Evolutionary conservation across 2,113 vertebrate species (phyloP).

Genomic region (Cottus gobio): DNA sequence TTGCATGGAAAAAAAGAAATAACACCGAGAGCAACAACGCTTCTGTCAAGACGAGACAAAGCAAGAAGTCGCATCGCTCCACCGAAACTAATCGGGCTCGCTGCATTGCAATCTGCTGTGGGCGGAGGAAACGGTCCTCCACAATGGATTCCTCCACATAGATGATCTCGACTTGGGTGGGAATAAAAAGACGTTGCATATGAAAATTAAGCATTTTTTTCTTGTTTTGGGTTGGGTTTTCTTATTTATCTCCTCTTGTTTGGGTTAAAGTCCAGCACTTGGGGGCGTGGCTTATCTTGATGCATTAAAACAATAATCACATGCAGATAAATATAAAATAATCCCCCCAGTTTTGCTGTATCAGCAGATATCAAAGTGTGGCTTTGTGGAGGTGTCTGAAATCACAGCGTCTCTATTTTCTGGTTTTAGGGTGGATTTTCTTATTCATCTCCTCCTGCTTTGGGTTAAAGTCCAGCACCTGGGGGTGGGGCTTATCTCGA

Average conservation of each 20-base stretch:
- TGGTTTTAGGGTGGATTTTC: background rate
- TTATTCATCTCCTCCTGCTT: slow-evolving; percentile 14
- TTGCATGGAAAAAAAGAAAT: background rate
- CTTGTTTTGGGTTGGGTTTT: background rate
- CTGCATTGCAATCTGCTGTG: background rate
- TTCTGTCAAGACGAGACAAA: background rate
- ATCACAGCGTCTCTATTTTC: too few species aligned
- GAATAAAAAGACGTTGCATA: background rate
- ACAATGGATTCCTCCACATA: background rate
- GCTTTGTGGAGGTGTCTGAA: too few species aligned
- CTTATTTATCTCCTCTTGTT: slow-evolving; percentile 11
- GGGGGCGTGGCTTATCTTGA: slow-evolving; percentile 35
- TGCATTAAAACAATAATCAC: slow-evolving; percentile 42
- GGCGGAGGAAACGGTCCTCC: background rate
- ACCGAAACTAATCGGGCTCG: background rate
- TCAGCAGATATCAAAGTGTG: slow-evolving; percentile 51
- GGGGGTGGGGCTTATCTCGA: slow-evolving; percentile 35
- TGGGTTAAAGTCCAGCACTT: slow-evolving; percentile 3
- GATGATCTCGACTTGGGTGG: background rate
- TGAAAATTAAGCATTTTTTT: background rate
- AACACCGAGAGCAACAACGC: background rate
- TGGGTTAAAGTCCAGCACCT: slow-evolving; percentile 2
- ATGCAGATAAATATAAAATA: slow-evolving; percentile 36
- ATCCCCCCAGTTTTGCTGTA: slow-evolving; percentile 37
- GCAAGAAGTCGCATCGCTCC: background rate